phyloP scores from a whole-genome alignment of 1,140 invertebrate genomes.

The Drosophila nigromelanica region DNA sequence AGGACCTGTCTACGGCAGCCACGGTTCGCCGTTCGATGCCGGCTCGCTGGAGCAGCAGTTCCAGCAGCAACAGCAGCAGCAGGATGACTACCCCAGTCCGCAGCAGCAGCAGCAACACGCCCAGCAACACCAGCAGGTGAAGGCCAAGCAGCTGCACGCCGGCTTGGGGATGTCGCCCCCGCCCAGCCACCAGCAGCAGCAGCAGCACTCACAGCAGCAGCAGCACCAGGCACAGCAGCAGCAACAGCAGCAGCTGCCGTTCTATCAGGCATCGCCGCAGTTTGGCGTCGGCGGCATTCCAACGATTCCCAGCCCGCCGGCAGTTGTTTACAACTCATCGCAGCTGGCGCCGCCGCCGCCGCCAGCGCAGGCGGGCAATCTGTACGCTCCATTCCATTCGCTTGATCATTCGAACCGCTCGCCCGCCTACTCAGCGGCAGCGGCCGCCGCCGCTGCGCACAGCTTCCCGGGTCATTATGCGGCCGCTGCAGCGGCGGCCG shows the following conservation, averaged over 20 bases:
- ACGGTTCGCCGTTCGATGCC: slow-evolving; percentile 78
- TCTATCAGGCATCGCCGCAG: slow-evolving; percentile 85
- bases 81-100: slow-evolving; percentile 78
- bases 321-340: slow-evolving; percentile 91
- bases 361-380: slow-evolving; percentile 89
- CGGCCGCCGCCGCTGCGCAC: slow-evolving; percentile 83
- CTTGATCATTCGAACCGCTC: slow-evolving; percentile 82
- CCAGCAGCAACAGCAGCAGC: slow-evolving; percentile 57
- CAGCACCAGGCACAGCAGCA: slow-evolving; percentile 59
- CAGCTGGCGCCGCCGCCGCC: slow-evolving; percentile 87
- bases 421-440: slow-evolving; percentile 66
- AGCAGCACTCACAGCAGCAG: slow-evolving; percentile 60
- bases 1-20: slow-evolving; percentile 64
- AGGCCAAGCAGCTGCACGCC: slow-evolving; percentile 65
- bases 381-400: slow-evolving; percentile 89
- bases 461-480: slow-evolving; percentile 85
- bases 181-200: slow-evolving; percentile 82
- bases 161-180: slow-evolving; percentile 80
- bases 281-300: slow-evolving; percentile 89
- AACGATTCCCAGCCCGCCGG: slow-evolving; percentile 92
- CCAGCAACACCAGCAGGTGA: slow-evolving; percentile 67
- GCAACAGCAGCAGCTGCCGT: slow-evolving; percentile 73
- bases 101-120: slow-evolving; percentile 69
- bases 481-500: slow-evolving; percentile 74
- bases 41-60: slow-evolving; percentile 75